phyloP scores from a whole-genome alignment of 2,888 invertebrate genomes.

The Aphrophora alni region DNA sequence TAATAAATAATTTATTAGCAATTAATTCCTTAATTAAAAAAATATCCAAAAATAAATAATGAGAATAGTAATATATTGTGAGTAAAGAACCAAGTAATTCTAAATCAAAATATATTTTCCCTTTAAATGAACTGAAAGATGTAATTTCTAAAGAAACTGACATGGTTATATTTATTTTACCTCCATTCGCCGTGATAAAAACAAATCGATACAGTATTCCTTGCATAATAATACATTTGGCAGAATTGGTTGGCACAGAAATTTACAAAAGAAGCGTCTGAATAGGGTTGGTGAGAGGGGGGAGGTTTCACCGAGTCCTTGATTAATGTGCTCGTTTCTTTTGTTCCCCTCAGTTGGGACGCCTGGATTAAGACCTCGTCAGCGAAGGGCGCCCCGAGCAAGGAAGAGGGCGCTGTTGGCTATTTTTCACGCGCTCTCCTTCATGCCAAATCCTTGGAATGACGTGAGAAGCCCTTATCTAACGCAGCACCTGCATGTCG shows the following conservation, averaged over 20 bases:
- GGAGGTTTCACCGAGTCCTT: not conserved
- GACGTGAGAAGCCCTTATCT: constrained; percentile 6
- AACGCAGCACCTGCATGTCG: not conserved
- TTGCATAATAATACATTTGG: constrained; percentile 2
- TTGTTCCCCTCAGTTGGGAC: not conserved
- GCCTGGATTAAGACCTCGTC: constrained; percentile 6
- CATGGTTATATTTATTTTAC: too few relatives aligned
- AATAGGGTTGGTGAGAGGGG: not conserved
- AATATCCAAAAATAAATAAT: too few relatives aligned
- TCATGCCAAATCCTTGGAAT: not conserved
- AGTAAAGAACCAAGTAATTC: too few relatives aligned
- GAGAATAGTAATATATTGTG: too few relatives aligned
- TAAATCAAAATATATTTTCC: too few relatives aligned
- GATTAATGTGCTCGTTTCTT: constrained; percentile 6
- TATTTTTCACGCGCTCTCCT: not conserved
- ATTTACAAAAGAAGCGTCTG: not conserved
- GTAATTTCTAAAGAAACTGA: too few relatives aligned
- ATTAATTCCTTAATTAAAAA: too few relatives aligned
- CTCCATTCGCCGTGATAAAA: too few relatives aligned
- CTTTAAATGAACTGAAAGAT: too few relatives aligned
- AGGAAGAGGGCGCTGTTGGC: not conserved
- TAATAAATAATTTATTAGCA: too few relatives aligned
- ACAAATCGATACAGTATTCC: not conserved
- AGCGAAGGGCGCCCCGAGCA: not conserved
- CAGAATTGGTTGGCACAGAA: constrained; percentile 5